Conservation (phyloP, 2,797 vertebrate species). For the Phoxinus dragarum region DNA sequence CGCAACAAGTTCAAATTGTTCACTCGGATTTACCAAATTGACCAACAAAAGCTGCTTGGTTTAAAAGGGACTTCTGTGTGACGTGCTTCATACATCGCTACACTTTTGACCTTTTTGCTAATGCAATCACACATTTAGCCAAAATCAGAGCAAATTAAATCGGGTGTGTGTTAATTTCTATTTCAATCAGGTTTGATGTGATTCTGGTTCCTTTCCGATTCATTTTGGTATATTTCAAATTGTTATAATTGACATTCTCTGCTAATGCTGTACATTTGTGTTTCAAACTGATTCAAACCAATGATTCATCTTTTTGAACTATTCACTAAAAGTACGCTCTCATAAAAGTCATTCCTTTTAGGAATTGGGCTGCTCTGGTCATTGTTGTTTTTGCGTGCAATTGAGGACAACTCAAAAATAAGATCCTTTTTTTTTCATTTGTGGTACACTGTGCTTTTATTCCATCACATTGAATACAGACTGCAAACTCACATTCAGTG, state of each 20-base stretch:
- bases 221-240: neutral
- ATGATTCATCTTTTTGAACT: neutral
- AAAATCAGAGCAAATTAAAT: constrained; percentile 2
- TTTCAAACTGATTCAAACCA: constrained; percentile 2
- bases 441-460: neutral
- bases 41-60: neutral
- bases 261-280: neutral
- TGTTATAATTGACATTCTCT: neutral
- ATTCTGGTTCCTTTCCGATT: neutral
- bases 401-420: neutral
- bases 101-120: neutral
- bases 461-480: neutral
- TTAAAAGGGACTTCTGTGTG: neutral
- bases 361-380: neutral
- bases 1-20: neutral
- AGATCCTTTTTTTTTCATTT: neutral
- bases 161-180: too few species aligned
- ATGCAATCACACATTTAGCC: neutral
- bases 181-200: neutral
- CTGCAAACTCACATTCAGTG: neutral
- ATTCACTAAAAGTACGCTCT: neutral
- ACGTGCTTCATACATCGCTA: neutral
- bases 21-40: neutral
- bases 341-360: neutral
- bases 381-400: neutral